A percentile compares a stretch with the other conserved stretches of the same genome.
Conservation (phyloP, 2,113 vertebrate genomes). For the Rhabdomys dilectus region DNA sequence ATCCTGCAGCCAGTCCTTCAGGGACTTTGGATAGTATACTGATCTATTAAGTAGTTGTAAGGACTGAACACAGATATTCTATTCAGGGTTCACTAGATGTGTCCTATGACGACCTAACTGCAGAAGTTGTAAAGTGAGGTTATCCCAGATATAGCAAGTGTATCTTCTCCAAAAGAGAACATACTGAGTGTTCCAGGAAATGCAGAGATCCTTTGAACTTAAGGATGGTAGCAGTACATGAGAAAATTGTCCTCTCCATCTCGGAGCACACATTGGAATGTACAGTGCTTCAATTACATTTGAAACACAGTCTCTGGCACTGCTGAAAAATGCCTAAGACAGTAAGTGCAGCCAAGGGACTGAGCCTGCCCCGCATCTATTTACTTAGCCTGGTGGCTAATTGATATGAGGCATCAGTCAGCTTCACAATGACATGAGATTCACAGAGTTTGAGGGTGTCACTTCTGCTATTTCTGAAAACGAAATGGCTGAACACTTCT, state of each 20-base stretch:
- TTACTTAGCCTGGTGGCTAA: slow-evolving; percentile 5
- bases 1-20: not conserved
- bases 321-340: not conserved
- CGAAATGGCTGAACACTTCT: not conserved
- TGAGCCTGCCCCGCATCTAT: not conserved
- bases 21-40: not conserved
- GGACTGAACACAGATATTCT: slow-evolving; percentile 23
- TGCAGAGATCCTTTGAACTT: not conserved
- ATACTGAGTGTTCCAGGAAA: not conserved
- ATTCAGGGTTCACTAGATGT: slow-evolving; percentile 45
- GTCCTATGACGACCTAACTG: slow-evolving; percentile 40
- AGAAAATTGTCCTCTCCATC: slow-evolving; percentile 16
- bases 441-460: slow-evolving; percentile 1
- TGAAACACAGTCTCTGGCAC: not conserved
- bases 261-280: slow-evolving; percentile 15
- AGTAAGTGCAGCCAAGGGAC: not conserved
- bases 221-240: not conserved
- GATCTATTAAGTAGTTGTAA: slow-evolving; percentile 51
- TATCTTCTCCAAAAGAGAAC: not conserved
- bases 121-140: slow-evolving; percentile 46
- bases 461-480: slow-evolving; percentile 47
- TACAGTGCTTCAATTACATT: slow-evolving; percentile 43
- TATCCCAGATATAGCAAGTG: slow-evolving; percentile 37
- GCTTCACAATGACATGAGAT: not conserved
- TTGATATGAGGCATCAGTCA: slow-evolving; percentile 46